Base-by-base conservation (phyloP, 1,140 invertebrate species). In the Chymomyza costata region DNA sequence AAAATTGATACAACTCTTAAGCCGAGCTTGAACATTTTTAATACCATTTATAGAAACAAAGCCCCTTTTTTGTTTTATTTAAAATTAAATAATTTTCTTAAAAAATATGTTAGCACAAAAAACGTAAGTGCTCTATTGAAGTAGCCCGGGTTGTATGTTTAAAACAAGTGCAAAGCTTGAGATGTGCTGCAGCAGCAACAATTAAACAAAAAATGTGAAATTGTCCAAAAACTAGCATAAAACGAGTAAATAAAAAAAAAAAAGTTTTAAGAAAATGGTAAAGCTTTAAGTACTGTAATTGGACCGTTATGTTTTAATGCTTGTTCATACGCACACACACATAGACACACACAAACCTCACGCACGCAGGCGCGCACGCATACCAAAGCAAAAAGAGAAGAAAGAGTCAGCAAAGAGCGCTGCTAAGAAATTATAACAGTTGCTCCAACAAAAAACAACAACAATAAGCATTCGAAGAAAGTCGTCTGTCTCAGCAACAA, bases 231-330 rank as follows among this genome's bases (percentile, higher is more conserved):
- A 59, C 50, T 54, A 49, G 38, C 32, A 50, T 57, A 53, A 57
- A 45, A 38, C 18, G n/a, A n/a, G n/a, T n/a, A n/a, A n/a, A n/a
- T 44, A 50, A 50, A 62, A 44, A 45, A 34, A 54, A 37, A 54
- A 25, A 25, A 25, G 3, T 8, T 3, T 3, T 25, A 25, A 25
- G 21, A 25, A 25, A 25, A 25, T 25, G 3, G 3, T 8, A 25
- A 25, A 25, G 21, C 21, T 65, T 76, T 76, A 44, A 61, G 54
- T 74, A 67, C 71, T 56, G 73, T 78, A 78, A 78, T 76, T 78
- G 73, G 51, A 31, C 71, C 74, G 74, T 81, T 80, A 81, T 81
- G 64, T 81, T 80, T 68, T 68, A 68, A 60, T 81, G 66, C 67
- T 67, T 60, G 52, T 52, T 48, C 52, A 65, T 49, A 40, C 52